Evolutionary conservation across 2,888 invertebrate genomes (phyloP).

Genomic region (Druceiella hillmani): DNA sequence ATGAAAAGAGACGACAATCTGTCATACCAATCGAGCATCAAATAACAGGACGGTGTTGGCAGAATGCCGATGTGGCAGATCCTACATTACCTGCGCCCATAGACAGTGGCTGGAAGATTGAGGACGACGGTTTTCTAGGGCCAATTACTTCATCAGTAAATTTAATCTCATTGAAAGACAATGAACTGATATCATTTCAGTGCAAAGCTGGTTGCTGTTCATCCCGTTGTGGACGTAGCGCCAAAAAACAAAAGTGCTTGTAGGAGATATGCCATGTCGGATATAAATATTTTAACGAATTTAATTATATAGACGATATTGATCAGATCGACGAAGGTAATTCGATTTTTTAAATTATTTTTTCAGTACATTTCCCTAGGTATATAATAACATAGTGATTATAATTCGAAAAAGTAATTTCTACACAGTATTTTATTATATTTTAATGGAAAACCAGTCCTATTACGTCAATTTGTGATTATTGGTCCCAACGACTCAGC

Average conservation of each 20-base stretch:
- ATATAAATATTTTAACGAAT: conserved; percentile 1
- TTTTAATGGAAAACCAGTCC: not conserved
- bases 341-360: too few species aligned
- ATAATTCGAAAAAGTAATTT: too few species aligned
- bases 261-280: conserved; percentile 1
- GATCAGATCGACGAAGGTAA: conserved; percentile 1
- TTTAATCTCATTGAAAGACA: conserved; percentile 2
- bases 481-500: conserved; percentile 1
- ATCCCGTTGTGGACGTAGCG: conserved; percentile 2
- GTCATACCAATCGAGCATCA: too few species aligned
- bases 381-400: too few species aligned
- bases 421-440: not conserved
- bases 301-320: conserved; percentile 1
- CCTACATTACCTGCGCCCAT: conserved; percentile 1
- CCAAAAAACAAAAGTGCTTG: conserved; percentile 3
- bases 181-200: conserved; percentile 2
- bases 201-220: conserved; percentile 3
- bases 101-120: conserved; percentile 1
- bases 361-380: too few species aligned
- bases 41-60: too few species aligned
- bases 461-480: not conserved
- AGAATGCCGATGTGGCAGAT: not conserved
- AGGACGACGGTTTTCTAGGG: not conserved
- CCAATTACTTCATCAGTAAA: conserved; percentile 2
- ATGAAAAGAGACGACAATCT: conserved; percentile 3